phyloP scores from a whole-genome alignment of 2,888 invertebrate genomes.

The Sesamia inferens region DNA sequence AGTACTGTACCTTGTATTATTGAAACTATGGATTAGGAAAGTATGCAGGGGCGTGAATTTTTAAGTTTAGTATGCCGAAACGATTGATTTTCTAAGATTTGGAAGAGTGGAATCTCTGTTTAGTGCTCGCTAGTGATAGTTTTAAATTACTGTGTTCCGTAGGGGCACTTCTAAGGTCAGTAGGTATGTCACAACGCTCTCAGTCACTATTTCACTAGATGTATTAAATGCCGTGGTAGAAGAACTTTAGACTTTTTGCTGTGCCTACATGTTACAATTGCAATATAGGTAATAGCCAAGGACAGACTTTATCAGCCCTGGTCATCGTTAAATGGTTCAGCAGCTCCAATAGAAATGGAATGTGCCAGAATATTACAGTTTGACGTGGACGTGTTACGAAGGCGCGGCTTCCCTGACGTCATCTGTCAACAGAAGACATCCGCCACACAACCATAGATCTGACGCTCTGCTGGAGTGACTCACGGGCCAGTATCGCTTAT shows the following conservation, averaged over 20 bases:
- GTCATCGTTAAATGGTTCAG: neutral
- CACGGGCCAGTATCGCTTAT: neutral
- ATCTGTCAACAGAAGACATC: neutral
- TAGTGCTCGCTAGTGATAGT: neutral
- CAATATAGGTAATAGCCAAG: neutral
- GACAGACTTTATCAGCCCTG: neutral
- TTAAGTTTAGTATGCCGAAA: conserved; percentile 33
- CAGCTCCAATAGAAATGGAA: neutral
- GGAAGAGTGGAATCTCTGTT: neutral
- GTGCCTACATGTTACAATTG: neutral
- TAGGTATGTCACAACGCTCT: neutral
- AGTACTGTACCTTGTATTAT: conserved; percentile 53
- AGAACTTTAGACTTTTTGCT: neutral
- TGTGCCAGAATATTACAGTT: neutral
- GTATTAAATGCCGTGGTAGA: neutral
- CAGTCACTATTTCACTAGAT: neutral
- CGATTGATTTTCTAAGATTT: conserved; percentile 21
- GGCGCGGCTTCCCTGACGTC: neutral
- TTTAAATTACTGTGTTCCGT: neutral
- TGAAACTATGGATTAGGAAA: conserved; percentile 58
- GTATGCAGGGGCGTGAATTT: conserved; percentile 38
- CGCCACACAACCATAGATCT: neutral
- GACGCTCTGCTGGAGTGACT: neutral
- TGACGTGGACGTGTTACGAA: neutral
- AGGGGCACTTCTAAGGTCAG: neutral